Evolutionary conservation across 37 sponge, comb jelly and placozoan genomes (phyloP).

Genomic region (Geodia barretti): DNA sequence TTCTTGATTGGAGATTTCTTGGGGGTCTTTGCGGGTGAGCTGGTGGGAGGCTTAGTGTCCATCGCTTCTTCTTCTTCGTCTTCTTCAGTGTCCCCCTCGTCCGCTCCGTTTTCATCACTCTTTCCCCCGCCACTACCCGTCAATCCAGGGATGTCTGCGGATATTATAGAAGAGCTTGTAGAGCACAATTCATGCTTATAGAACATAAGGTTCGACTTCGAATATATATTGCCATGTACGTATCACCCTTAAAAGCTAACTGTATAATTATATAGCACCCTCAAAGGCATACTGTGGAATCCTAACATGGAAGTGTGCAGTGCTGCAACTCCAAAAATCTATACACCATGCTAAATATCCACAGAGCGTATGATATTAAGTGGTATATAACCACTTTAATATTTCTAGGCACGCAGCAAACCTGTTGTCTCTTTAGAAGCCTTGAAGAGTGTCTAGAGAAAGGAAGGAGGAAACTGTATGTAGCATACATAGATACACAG

Average conservation of each 20-base stretch:
- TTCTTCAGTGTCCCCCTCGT: conserved; percentile 28
- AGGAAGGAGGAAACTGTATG: neutral
- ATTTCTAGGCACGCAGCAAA: too few relatives aligned
- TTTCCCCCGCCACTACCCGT: neutral
- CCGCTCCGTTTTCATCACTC: neutral
- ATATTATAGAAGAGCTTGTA: neutral
- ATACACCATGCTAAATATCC: neutral
- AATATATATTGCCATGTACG: too few relatives aligned
- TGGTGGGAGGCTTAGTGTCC: conserved; percentile 19
- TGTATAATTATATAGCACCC: too few relatives aligned
- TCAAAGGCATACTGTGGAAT: too few relatives aligned
- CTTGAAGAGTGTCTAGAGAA: conserved; percentile 42
- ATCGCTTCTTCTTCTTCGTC: conserved; percentile 43
- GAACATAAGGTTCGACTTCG: too few relatives aligned
- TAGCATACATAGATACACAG: too few relatives aligned
- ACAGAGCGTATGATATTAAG: neutral
- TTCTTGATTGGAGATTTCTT: neutral
- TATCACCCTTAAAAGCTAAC: too few relatives aligned
- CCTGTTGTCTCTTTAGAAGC: conserved; percentile 64
- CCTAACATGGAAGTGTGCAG: too few relatives aligned
- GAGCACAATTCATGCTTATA: neutral
- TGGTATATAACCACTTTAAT: too few relatives aligned
- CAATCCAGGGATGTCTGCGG: conserved; percentile 40
- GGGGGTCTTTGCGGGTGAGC: neutral
- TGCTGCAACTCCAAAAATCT: too few relatives aligned